phyloP scores from a whole-genome alignment of 2,113 vertebrate species.

The Gnathonemus longibarbis region DNA sequence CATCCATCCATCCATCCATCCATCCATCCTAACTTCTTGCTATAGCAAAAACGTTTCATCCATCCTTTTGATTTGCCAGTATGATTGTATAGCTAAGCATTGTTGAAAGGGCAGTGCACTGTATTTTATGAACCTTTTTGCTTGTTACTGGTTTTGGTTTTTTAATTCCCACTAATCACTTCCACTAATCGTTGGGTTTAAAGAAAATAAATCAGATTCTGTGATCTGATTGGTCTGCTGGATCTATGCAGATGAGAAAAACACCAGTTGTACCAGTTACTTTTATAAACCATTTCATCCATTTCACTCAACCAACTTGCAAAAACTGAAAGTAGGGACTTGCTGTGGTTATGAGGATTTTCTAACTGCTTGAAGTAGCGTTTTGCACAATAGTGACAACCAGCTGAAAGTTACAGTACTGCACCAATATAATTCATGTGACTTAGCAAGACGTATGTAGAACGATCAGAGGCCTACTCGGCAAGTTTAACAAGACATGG shows the following conservation, averaged over 20 bases:
- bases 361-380: not conserved
- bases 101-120: not conserved
- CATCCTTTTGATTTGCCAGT: not conserved
- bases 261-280: not conserved
- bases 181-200: not conserved
- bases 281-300: not conserved
- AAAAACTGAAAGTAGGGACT: not conserved
- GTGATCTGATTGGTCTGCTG: not conserved
- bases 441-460: not conserved
- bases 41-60: not conserved
- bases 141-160: not conserved
- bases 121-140: not conserved
- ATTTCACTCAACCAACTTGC: not conserved
- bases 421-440: constrained; percentile 14
- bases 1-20: not conserved
- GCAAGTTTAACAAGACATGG: not conserved
- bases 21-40: not conserved
- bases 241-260: not conserved
- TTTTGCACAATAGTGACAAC: constrained; percentile 38
- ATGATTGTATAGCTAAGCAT: not conserved
- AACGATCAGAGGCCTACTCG: not conserved
- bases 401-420: constrained; percentile 25
- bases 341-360: not conserved
- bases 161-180: not conserved
- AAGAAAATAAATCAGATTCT: not conserved